These are phyloP conservation scores for Globodera ellingtonae DNA, from an alignment of 1,140 invertebrate genomes.

Conservation along the genomic window DNA sequence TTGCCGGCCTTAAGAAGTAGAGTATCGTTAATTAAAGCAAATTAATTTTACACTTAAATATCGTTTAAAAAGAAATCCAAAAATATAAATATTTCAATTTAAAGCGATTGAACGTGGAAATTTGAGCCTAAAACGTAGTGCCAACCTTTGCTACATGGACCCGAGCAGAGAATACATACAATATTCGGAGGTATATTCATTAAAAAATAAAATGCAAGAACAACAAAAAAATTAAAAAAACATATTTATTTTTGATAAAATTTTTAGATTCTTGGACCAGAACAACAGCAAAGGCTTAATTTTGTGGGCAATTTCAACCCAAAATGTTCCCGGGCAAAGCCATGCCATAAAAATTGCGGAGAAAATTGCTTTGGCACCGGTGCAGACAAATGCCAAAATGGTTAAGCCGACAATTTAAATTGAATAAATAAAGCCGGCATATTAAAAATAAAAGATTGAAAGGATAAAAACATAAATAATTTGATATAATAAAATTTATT, in stretches of 20 bases:
- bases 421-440: too few species aligned
- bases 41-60: background rate
- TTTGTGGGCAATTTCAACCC: background rate
- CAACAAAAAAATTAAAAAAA: too few species aligned
- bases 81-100: slow-evolving; percentile 12
- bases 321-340: slow-evolving; percentile 10
- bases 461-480: too few species aligned
- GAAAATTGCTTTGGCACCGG: slow-evolving; percentile 38
- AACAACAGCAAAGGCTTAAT: background rate
- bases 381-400: slow-evolving; percentile 36
- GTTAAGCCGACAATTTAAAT: background rate
- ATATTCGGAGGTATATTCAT: slow-evolving; percentile 40
- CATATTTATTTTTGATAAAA: slow-evolving; percentile 21
- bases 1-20: slow-evolving; percentile 42
- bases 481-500: too few species aligned
- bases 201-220: background rate
- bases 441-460: too few species aligned
- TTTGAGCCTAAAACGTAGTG: slow-evolving; percentile 24
- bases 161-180: slow-evolving; percentile 21
- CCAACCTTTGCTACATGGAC: slow-evolving; percentile 41
- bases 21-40: background rate
- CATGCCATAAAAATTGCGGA: slow-evolving; percentile 29
- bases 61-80: background rate
- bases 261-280: slow-evolving; percentile 31
- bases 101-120: slow-evolving; percentile 40